phyloP scores from a whole-genome alignment of 2,113 vertebrate genomes.

The Bos taurus region ARS-UCD2.0 NC_037349.1:37761001-37761500 shows the following conservation, averaged over 20 bases:
- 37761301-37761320: background rate
- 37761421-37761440: accelerated
- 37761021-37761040: too few species aligned
- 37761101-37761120: background rate
- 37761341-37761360: background rate
- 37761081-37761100: background rate
- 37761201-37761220: background rate
- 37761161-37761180: background rate
- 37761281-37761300: background rate
- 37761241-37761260: background rate
- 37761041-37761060: background rate
- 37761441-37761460: accelerated
- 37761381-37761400: background rate
- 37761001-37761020: background rate
- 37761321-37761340: background rate
- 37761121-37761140: background rate
- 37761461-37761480: background rate
- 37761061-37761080: background rate
- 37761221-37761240: background rate
- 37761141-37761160: background rate
- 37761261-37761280: background rate
- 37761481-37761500: background rate
- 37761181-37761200: background rate
- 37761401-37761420: background rate
- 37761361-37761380: background rate